Conservation (phyloP, 1,140 invertebrate genomes). For the Protaetia brevitarsis region DNA sequence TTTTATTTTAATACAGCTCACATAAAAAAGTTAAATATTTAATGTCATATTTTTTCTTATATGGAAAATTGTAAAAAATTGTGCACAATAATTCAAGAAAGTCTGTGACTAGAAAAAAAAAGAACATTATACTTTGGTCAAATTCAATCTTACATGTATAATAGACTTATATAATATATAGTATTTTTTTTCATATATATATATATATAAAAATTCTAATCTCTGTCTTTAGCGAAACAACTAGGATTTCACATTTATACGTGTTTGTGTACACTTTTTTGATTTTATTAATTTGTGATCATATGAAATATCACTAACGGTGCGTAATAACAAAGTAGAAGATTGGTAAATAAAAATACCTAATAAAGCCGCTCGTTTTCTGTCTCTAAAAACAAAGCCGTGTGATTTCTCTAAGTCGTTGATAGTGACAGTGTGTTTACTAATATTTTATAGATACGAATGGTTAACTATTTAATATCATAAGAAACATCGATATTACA, state of each 20-base stretch:
- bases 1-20: slow-evolving; percentile 17
- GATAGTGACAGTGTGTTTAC: slow-evolving; percentile 6
- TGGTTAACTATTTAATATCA: slow-evolving; percentile 2
- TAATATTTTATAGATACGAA: background rate
- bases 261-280: slow-evolving; percentile 7
- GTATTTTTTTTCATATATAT: background rate
- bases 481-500: slow-evolving; percentile 9
- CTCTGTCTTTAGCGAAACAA: slow-evolving; percentile 3
- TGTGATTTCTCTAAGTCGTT: slow-evolving; percentile 12
- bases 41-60: slow-evolving; percentile 16
- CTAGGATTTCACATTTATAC: background rate
- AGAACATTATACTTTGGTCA: slow-evolving; percentile 20
- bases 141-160: slow-evolving; percentile 22
- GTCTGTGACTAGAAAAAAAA: slow-evolving; percentile 23
- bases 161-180: slow-evolving; percentile 11
- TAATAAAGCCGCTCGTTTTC: background rate
- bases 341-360: background rate
- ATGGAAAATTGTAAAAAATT: slow-evolving; percentile 20
- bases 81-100: slow-evolving; percentile 19
- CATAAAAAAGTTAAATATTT: slow-evolving; percentile 21
- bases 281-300: slow-evolving; percentile 5
- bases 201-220: slow-evolving; percentile 21
- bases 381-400: slow-evolving; percentile 11
- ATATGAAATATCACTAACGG: slow-evolving; percentile 1
- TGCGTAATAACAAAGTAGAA: background rate